These are phyloP conservation scores for Cheilosia pagana DNA, from an alignment of 2,888 invertebrate species.

Conservation along the genomic window DNA sequence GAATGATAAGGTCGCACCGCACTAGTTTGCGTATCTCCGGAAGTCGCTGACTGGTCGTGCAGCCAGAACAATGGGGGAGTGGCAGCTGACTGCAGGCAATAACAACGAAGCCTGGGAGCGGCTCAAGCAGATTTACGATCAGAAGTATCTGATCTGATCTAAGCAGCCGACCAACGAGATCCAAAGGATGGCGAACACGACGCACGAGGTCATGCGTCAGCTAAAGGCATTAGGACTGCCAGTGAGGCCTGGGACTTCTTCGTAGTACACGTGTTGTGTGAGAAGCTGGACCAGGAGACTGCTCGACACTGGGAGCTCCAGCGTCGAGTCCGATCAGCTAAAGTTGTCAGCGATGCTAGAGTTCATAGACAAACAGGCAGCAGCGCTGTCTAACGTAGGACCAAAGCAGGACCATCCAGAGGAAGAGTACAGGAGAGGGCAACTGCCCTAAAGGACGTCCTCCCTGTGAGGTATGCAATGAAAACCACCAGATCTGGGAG, in stretches of 20 bases:
- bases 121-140: not conserved
- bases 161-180: not conserved
- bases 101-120: slow-evolving; percentile 3
- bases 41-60: slow-evolving; percentile 16
- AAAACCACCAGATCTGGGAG: not conserved
- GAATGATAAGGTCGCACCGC: not conserved
- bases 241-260: slow-evolving; percentile 39
- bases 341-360: not conserved
- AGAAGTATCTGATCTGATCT: not conserved
- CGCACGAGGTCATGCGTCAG: slow-evolving; percentile 5
- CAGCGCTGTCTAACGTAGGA: not conserved
- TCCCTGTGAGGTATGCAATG: too few relatives aligned
- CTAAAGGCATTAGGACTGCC: slow-evolving; percentile 15
- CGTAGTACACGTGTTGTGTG: slow-evolving; percentile 28
- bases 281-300: slow-evolving; percentile 11
- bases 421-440: not conserved
- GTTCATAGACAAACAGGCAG: slow-evolving; percentile 15
- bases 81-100: not conserved
- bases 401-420: not conserved
- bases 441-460: too few relatives aligned
- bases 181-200: not conserved
- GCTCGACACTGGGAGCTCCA: slow-evolving; percentile 11
- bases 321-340: not conserved
- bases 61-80: slow-evolving; percentile 19
- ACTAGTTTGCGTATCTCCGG: slow-evolving; percentile 31